These are phyloP conservation scores for Notothenia rossii DNA, from an alignment of 2,113 vertebrate genomes.

Conservation along the genomic window DNA sequence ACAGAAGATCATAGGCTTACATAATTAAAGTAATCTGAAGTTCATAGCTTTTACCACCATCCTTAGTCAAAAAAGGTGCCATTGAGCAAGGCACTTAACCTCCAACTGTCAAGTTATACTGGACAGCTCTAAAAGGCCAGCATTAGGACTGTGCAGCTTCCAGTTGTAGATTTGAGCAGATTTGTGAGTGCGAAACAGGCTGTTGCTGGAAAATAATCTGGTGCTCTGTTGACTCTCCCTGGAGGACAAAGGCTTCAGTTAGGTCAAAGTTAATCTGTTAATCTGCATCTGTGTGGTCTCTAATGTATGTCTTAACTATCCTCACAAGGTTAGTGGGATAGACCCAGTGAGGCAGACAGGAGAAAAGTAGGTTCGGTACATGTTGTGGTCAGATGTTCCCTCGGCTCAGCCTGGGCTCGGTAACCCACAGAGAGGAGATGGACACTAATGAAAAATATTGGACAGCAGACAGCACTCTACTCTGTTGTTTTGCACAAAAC, in stretches of 20 bases:
- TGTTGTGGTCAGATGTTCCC: constrained; percentile 59
- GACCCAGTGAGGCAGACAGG: background rate
- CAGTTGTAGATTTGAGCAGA: constrained; percentile 39
- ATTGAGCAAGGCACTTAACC: constrained; percentile 1
- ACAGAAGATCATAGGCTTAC: background rate
- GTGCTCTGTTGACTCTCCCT: constrained; percentile 22
- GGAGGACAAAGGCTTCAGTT: constrained; percentile 30
- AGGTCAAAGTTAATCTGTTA: constrained; percentile 3
- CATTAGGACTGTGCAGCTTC: constrained; percentile 6
- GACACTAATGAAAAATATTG: constrained; percentile 39
- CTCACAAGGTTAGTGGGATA: constrained; percentile 23
- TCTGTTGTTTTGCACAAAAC: constrained; percentile 35
- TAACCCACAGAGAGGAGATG: constrained; percentile 44
- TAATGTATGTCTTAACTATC: constrained; percentile 42
- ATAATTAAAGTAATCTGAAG: background rate
- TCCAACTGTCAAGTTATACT: constrained; percentile 3
- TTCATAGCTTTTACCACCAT: background rate
- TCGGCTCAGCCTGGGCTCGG: constrained; percentile 1
- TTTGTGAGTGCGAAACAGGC: constrained; percentile 33
- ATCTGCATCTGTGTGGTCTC: constrained; percentile 40
- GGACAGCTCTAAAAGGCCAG: constrained; percentile 7
- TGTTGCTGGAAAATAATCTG: constrained; percentile 24
- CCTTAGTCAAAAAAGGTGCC: background rate
- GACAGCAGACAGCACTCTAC: constrained; percentile 30
- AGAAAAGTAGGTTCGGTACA: constrained; percentile 31